Conservation (phyloP, 2,797 vertebrate species). For the Tadarida brasiliensis region DNA sequence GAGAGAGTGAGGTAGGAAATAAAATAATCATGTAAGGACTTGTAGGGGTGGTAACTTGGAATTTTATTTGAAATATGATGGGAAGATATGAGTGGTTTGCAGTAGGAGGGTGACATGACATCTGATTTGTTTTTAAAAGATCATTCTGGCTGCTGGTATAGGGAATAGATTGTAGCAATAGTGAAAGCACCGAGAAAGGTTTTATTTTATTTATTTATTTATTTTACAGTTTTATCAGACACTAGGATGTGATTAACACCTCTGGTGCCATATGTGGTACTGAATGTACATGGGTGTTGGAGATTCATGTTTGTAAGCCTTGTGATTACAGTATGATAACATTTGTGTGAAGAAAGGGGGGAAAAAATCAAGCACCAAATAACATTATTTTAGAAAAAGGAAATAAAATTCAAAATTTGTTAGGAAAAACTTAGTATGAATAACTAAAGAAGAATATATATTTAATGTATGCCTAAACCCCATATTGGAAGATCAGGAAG, state of each 20-base stretch:
- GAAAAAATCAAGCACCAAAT: background rate
- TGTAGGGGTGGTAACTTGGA: background rate
- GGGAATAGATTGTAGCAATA: background rate
- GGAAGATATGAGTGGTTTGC: background rate
- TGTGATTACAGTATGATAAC: background rate
- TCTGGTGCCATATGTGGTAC: background rate
- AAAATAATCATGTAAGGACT: background rate
- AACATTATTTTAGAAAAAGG: constrained; percentile 16
- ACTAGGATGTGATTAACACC: background rate
- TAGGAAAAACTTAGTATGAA: constrained; percentile 18
- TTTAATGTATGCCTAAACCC: background rate
- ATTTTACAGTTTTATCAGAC: background rate
- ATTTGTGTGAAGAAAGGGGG: background rate
- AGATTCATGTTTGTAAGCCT: background rate
- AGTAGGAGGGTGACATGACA: background rate
- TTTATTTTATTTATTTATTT: background rate
- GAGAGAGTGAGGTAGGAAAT: background rate
- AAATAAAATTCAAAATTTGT: background rate
- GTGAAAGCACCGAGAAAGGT: background rate
- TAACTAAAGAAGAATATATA: background rate
- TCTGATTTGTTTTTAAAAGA: constrained; percentile 50
- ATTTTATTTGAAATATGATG: constrained; percentile 12
- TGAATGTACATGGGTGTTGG: constrained; percentile 13
- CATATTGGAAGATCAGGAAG: background rate
- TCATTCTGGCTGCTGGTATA: background rate